A percentile compares a stretch with the other conserved stretches of the same genome.
These are phyloP conservation scores for Percopsis transmontana DNA, from an alignment of 2,113 vertebrate genomes.

Conservation along the genomic window DNA sequence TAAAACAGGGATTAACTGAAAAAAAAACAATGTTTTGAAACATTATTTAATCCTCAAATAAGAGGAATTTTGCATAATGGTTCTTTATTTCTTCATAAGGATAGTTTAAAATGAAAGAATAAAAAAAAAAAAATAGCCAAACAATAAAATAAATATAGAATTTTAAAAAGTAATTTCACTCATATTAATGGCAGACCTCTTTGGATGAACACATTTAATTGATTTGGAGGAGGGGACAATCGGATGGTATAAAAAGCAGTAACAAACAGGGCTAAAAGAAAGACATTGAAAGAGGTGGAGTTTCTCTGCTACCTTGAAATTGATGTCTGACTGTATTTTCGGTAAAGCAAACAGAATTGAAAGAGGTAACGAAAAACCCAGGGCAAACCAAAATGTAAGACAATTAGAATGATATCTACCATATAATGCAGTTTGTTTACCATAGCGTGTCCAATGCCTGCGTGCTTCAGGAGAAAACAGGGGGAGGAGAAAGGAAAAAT, in stretches of 20 bases:
- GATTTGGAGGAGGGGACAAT: slow-evolving; percentile 46
- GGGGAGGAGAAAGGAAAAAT: slow-evolving; percentile 73
- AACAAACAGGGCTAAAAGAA: slow-evolving; percentile 61
- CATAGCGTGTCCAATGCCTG: slow-evolving; percentile 99
- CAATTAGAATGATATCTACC: slow-evolving; percentile 99
- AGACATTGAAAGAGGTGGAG: slow-evolving; percentile 63
- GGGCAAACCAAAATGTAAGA: slow-evolving; percentile 88
- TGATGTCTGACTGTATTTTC: slow-evolving; percentile 77
- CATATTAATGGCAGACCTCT: slow-evolving; percentile 62
- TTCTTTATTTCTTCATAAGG: slow-evolving; percentile 80
- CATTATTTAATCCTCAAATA: slow-evolving; percentile 24
- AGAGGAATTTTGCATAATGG: slow-evolving; percentile 44
- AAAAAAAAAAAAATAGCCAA: neutral
- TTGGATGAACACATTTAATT: slow-evolving; percentile 43
- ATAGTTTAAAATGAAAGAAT: slow-evolving; percentile 41
- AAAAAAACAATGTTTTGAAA: slow-evolving; percentile 20
- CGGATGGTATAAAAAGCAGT: slow-evolving; percentile 60
- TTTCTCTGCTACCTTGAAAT: slow-evolving; percentile 78
- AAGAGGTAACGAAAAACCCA: slow-evolving; percentile 81
- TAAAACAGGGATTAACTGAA: slow-evolving; percentile 26
- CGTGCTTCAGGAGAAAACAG: slow-evolving; percentile 87
- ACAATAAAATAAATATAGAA: slow-evolving; percentile 12
- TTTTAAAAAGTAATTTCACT: neutral
- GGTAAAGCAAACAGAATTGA: slow-evolving; percentile 82
- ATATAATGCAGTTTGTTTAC: slow-evolving; percentile 99